Conservation (phyloP, 2,797 vertebrate species). For the Glyptemys insculpta region DNA sequence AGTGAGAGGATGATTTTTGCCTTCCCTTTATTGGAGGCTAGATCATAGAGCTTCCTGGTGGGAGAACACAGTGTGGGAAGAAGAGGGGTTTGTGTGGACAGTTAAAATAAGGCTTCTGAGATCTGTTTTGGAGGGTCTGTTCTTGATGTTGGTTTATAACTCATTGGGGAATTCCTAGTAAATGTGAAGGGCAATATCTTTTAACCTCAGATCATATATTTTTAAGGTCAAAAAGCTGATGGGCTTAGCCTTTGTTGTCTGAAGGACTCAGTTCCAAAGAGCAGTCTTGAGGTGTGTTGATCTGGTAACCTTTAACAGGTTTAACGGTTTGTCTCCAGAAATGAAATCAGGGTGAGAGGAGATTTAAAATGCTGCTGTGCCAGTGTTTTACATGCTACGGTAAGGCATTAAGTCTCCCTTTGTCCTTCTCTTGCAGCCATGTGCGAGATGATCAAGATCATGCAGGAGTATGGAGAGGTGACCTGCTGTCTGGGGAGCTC, state of each 20-base stretch:
- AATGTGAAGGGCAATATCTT: background rate
- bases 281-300: background rate
- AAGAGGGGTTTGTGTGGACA: background rate
- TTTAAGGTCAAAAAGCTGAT: background rate
- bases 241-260: background rate
- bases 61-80: background rate
- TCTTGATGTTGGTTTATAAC: background rate
- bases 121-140: background rate
- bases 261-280: background rate
- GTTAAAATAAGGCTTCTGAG: background rate
- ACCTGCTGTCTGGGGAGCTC: slow-evolving; percentile 98
- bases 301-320: background rate
- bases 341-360: background rate
- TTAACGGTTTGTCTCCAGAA: background rate
- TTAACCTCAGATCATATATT: background rate
- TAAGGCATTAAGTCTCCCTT: background rate
- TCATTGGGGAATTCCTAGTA: background rate
- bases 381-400: background rate
- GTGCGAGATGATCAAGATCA: slow-evolving; percentile 99
- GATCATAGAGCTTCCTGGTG: background rate
- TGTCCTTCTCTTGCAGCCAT: slow-evolving; percentile 86
- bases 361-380: background rate
- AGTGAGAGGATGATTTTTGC: background rate
- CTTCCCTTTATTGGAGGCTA: background rate
- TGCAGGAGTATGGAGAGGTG: slow-evolving; percentile 98